A percentile compares a stretch with the other conserved stretches of the same genome.
Evolutionary conservation across 1,140 invertebrate genomes (phyloP).

Genomic region (Agraylea sexmaculata): DNA sequence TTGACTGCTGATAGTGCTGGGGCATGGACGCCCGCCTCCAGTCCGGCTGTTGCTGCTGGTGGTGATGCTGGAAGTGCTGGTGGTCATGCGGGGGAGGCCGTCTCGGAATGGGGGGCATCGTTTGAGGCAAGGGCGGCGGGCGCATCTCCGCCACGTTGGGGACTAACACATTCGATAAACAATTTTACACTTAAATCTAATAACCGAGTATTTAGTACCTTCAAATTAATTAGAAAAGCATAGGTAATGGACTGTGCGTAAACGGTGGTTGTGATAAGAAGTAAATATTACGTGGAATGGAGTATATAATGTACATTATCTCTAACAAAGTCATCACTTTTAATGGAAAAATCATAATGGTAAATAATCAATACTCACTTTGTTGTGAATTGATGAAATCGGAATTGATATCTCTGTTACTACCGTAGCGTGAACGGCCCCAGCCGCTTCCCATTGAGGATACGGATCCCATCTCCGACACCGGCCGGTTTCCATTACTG

Average conservation of each 20-base stretch:
- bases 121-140: constrained; percentile 17
- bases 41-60: not conserved
- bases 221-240: no score
- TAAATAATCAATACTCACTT: constrained; percentile 22
- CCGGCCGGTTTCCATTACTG: constrained; percentile 27
- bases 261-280: no score
- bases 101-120: constrained; percentile 13
- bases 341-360: no score
- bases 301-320: no score
- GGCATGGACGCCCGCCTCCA: not conserved
- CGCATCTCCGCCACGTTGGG: constrained; percentile 6
- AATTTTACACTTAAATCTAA: no score
- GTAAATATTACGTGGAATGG: no score
- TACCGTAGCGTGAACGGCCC: constrained; percentile 33
- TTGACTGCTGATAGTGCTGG: constrained; percentile 19
- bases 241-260: no score
- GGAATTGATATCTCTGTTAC: constrained; percentile 30
- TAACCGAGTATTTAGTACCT: no score
- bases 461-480: constrained; percentile 12
- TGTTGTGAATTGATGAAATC: constrained; percentile 34
- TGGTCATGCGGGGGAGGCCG: constrained; percentile 15
- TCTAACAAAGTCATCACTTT: no score
- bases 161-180: no score
- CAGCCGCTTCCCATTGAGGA: constrained; percentile 17
- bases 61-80: constrained; percentile 11